A percentile compares a stretch with the other conserved stretches of the same genome.
phyloP scores from a whole-genome alignment of 2,888 invertebrate species.

The Celastrina argiolus region DNA sequence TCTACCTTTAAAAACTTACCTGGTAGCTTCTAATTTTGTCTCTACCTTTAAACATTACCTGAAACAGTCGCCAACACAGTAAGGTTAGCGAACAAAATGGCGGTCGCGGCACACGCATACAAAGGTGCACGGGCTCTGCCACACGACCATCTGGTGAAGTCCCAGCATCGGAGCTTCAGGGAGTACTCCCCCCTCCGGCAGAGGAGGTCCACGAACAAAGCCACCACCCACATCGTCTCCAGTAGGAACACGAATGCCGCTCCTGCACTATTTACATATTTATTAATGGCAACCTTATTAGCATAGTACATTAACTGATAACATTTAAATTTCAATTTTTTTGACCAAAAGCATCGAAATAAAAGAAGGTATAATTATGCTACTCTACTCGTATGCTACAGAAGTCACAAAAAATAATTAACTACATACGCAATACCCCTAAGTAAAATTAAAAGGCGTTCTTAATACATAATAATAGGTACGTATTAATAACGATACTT shows the following conservation, averaged over 20 bases:
- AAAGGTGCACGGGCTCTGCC: conserved; percentile 66
- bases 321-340: too few species aligned
- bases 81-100: conserved; percentile 63
- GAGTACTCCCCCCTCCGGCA: conserved; percentile 69
- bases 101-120: conserved; percentile 68
- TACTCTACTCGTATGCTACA: too few species aligned
- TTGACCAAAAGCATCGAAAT: too few species aligned
- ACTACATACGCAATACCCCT: too few species aligned
- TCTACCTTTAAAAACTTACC: neutral
- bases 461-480: too few species aligned
- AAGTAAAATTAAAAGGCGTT: too few species aligned
- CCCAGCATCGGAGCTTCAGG: conserved; percentile 64
- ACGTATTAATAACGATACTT: too few species aligned
- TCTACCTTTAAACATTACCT: conserved; percentile 40
- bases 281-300: too few species aligned
- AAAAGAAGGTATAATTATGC: too few species aligned
- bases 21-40: conserved; percentile 3
- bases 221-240: conserved; percentile 73
- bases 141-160: conserved; percentile 68
- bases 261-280: conserved; percentile 48
- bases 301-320: too few species aligned
- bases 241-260: conserved; percentile 60
- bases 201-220: conserved; percentile 64
- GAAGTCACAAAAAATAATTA: too few species aligned
- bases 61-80: conserved; percentile 58